phyloP scores from a whole-genome alignment of 1,140 invertebrate genomes.

The Hylaeus anthracinus region DNA sequence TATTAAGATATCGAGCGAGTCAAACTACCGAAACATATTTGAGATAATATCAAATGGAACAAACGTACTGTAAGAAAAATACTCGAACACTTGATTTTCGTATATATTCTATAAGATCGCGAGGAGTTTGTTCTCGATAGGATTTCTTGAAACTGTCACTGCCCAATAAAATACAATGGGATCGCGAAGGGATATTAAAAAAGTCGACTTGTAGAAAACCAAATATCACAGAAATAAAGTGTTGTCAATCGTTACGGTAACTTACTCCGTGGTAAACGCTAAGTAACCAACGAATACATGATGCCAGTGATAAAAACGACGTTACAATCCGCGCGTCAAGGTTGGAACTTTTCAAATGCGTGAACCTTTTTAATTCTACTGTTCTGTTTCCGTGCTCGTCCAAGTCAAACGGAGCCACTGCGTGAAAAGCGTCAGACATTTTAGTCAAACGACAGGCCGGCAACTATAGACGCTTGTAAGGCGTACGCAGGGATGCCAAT shows the following conservation, averaged over 20 bases:
- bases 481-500: conserved; percentile 23
- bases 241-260: not conserved
- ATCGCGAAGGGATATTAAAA: not conserved
- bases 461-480: conserved; percentile 24
- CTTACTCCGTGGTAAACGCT: conserved; percentile 35
- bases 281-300: conserved; percentile 39
- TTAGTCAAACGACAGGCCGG: conserved; percentile 52
- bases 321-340: not conserved
- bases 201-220: not conserved
- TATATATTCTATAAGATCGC: not conserved
- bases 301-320: not conserved
- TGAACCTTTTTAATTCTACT: conserved; percentile 7
- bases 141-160: not conserved
- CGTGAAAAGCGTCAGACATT: conserved; percentile 54
- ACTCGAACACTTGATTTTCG: not conserved
- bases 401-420: conserved; percentile 41
- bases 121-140: not conserved
- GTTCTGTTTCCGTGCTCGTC: not conserved
- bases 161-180: not conserved
- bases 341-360: not conserved
- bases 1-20: not conserved
- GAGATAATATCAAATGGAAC: not conserved
- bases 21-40: not conserved
- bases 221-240: conserved; percentile 15
- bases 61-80: too few relatives aligned